phyloP scores from a whole-genome alignment of 1,140 invertebrate genomes.

The Pygmarrhopalites habei region DNA sequence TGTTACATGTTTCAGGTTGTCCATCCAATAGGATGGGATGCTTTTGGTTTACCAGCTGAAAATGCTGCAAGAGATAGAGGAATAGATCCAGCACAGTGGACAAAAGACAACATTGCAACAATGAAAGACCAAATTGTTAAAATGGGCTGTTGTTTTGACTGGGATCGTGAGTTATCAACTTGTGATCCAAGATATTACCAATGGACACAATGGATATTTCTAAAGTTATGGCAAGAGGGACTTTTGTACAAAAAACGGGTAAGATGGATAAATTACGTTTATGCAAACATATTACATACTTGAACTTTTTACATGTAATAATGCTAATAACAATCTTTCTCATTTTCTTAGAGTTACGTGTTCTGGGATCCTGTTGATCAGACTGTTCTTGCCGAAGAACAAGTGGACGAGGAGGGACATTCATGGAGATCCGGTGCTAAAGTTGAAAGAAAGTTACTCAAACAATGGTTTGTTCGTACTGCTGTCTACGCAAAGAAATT shows the following conservation, averaged over 20 bases:
- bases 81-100: slow-evolving; percentile 76
- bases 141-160: slow-evolving; percentile 86
- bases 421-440: slow-evolving; percentile 96
- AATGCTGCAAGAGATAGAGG: slow-evolving; percentile 90
- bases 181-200: slow-evolving; percentile 71
- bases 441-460: slow-evolving; percentile 80
- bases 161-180: slow-evolving; percentile 77
- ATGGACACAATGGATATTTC: slow-evolving; percentile 95
- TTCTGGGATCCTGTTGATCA: slow-evolving; percentile 99
- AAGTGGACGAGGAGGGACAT: slow-evolving; percentile 82
- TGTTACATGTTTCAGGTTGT: slow-evolving; percentile 51
- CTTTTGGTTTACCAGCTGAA: slow-evolving; percentile 97
- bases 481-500: slow-evolving; percentile 75
- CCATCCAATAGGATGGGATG: slow-evolving; percentile 99
- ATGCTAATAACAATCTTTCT: no score
- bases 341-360: slow-evolving; percentile 60
- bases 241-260: slow-evolving; percentile 81
- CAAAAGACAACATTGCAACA: slow-evolving; percentile 71
- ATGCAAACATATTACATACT: slow-evolving; percentile 13
- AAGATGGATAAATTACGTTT: slow-evolving; percentile 30
- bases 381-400: slow-evolving; percentile 96
- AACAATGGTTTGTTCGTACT: slow-evolving; percentile 93
- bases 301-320: not conserved
- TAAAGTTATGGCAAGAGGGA: slow-evolving; percentile 76
- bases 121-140: slow-evolving; percentile 83